Percentiles rank a stretch among this genome's conserved stretches.
These are phyloP conservation scores for Mus pahari DNA, from an alignment of 2,113 vertebrate genomes.

Conservation along the genomic window DNA sequence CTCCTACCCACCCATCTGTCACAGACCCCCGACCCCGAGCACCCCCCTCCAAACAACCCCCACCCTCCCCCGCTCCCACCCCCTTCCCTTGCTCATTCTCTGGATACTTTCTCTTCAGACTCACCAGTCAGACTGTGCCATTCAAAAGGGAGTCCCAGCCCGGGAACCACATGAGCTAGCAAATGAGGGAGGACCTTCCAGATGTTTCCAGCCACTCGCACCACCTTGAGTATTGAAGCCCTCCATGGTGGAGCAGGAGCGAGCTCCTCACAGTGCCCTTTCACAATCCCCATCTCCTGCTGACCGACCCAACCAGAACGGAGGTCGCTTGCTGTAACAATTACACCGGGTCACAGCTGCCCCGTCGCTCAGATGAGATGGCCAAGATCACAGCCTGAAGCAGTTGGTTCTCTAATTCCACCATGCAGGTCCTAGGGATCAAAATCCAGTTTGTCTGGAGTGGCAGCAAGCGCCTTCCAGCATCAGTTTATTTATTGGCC, in stretches of 20 bases:
- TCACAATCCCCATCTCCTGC: neutral
- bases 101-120: neutral
- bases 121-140: neutral
- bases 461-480: neutral
- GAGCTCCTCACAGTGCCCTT: fast-evolving
- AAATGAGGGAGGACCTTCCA: neutral
- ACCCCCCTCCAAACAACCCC: fast-evolving
- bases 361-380: neutral
- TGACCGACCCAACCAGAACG: neutral
- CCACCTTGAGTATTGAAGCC: neutral
- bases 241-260: neutral
- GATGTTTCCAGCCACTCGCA: neutral
- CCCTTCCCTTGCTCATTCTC: neutral
- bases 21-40: no score
- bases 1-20: no score
- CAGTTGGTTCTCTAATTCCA: neutral
- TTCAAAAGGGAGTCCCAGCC: neutral
- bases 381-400: neutral
- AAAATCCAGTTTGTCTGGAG: neutral
- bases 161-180: neutral
- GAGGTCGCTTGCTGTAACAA: no score
- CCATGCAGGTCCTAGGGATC: neutral
- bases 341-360: no score
- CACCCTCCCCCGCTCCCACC: no score
- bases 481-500: neutral